Evolutionary conservation across 2,113 vertebrate genomes (phyloP).

Genomic region (Xenopus laevis): DNA sequence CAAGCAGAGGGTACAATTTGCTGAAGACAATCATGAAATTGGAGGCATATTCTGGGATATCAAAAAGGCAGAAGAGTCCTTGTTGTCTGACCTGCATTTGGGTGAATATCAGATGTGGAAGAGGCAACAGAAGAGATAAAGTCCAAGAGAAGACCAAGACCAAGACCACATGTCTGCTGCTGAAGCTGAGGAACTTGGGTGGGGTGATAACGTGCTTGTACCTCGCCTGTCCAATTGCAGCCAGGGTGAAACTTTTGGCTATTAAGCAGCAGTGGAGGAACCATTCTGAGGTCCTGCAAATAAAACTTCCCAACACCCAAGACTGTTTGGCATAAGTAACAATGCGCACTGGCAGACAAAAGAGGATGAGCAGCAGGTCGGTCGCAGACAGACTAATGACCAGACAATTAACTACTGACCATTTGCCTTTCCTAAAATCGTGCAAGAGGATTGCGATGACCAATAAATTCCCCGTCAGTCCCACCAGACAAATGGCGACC

Average conservation of each 20-base stretch:
- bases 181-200: constrained; percentile 24
- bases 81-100: constrained; percentile 48
- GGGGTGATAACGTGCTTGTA: constrained; percentile 51
- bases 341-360: constrained; percentile 65
- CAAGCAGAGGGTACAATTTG: constrained; percentile 62
- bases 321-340: constrained; percentile 64
- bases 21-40: constrained; percentile 68
- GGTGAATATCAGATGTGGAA: constrained; percentile 66
- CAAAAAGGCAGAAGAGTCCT: constrained; percentile 53
- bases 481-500: constrained; percentile 61
- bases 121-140: constrained; percentile 59
- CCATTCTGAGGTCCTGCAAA: constrained; percentile 71
- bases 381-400: constrained; percentile 60
- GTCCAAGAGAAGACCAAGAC: constrained; percentile 54
- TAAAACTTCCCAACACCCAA: constrained; percentile 66
- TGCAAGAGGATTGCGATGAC: constrained; percentile 61
- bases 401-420: constrained; percentile 60
- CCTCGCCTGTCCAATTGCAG: constrained; percentile 58
- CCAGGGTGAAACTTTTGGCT: constrained; percentile 70
- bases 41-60: constrained; percentile 56
- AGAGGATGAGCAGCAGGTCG: constrained; percentile 63
- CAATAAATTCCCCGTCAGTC: constrained; percentile 65
- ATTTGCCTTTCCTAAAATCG: constrained; percentile 56
- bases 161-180: constrained; percentile 51
- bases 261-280: constrained; percentile 69